Base-by-base conservation (phyloP, 2,797 vertebrate species). In the Pyrocephalus nanus region DNA sequence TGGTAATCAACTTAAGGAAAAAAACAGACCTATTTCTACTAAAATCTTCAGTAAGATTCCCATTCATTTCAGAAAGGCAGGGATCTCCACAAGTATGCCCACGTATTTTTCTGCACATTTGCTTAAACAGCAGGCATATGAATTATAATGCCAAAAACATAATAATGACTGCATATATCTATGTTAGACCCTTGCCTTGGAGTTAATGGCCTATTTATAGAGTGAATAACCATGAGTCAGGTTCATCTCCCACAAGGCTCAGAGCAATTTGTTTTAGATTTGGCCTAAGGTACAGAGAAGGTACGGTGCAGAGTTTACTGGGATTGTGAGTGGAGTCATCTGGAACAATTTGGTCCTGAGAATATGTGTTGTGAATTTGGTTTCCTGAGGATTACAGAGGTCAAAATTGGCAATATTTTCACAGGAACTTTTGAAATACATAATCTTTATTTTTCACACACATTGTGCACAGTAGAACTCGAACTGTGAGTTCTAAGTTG, bases 171-270 rank as follows among this genome's bases (percentile, higher is more conserved):
- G 30, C 69, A 88, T 90, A 34, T 67, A 51, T 65, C 62, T 86
- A 25, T 32, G 25, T 83, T 95, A 88, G 62, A 83, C 53, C 57
- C 32, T 91, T 76, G 50, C 50, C 65, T 88, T 65, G 20, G 82
- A 92, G 87, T 65, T 91, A 89, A 86, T 75, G 67, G 67, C 25
- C 58, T 90, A 51, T 72, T 93, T 94, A 69, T 58, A 83, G n/a
- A 75, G 34, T 55, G 58, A 89, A 83, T 65, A 86, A 71, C 27
- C 61, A 62, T 45, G 40, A 81, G 19, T n/a, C 71, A 65, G 36
- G 61, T 88, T 86, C 34, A 58, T 86, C 86, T 92, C 65, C 72
- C 57, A 55, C 48, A 60, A 38, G 60, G 34, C 23, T 77, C 34
- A 72, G 42, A 71, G 38, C 30, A 83, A 69, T 51, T 55, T 91